phyloP scores from a whole-genome alignment of 2,888 invertebrate genomes.

The Cabera pusaria region DNA sequence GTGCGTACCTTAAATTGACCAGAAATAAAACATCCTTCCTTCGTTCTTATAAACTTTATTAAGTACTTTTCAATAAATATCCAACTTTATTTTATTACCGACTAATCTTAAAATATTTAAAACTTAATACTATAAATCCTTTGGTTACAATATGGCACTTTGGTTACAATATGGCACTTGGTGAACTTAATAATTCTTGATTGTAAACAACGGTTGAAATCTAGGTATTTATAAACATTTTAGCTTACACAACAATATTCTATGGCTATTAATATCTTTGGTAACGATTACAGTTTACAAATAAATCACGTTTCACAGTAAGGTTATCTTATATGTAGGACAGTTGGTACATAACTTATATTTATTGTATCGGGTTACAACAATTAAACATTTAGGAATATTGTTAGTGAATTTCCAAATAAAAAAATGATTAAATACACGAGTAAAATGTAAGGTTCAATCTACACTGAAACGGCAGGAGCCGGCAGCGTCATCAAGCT shows the following conservation, averaged over 20 bases:
- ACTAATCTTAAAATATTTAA: constrained; percentile 6
- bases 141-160: constrained; percentile 31
- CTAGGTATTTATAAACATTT: no score
- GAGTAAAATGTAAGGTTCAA: no score
- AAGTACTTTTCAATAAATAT: constrained; percentile 19
- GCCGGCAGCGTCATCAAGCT: no score
- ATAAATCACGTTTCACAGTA: constrained; percentile 1
- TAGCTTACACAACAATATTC: constrained; percentile 1
- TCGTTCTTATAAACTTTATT: constrained; percentile 17
- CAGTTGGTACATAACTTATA: background rate
- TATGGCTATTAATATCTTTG: constrained; percentile 2
- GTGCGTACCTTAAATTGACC: no score
- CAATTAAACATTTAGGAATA: background rate
- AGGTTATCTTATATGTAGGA: background rate
- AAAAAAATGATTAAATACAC: no score
- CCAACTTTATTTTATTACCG: constrained; percentile 4
- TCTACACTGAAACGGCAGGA: no score
- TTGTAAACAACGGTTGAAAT: no score
- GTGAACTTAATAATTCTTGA: no score
- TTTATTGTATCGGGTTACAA: background rate
- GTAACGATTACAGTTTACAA: constrained; percentile 3
- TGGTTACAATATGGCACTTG: constrained; percentile 27
- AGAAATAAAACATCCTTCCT: no score
- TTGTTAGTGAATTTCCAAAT: background rate
- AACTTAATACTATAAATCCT: constrained; percentile 13